phyloP scores from a whole-genome alignment of 2,113 vertebrate genomes.

The Hemiscyllium ocellatum region DNA sequence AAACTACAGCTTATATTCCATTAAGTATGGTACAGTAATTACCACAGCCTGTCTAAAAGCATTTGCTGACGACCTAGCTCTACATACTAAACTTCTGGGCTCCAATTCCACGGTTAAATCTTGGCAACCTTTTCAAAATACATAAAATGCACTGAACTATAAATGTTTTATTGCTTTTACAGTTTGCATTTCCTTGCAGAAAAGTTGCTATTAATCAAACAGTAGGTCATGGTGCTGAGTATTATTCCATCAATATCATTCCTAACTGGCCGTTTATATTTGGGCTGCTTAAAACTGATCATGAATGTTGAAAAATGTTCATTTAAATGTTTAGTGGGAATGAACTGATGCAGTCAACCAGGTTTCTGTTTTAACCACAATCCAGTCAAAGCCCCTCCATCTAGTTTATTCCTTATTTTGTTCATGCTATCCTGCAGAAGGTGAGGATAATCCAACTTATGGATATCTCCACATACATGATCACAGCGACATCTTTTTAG shows the following conservation, averaged over 20 bases:
- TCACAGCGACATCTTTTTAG: neutral
- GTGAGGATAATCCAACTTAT: neutral
- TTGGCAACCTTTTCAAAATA: conserved; percentile 28
- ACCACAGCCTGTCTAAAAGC: neutral
- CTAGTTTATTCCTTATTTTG: neutral
- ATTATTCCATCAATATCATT: conserved; percentile 40
- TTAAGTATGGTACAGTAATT: conserved; percentile 27
- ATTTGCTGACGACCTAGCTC: conserved; percentile 15
- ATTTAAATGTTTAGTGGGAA: neutral
- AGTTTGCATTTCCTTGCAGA: neutral
- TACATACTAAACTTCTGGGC: neutral
- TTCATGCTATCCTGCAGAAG: neutral
- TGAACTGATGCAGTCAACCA: neutral
- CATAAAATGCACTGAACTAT: neutral
- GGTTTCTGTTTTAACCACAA: neutral
- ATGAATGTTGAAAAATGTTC: neutral
- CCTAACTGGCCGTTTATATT: neutral
- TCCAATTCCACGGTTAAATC: neutral
- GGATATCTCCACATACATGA: neutral
- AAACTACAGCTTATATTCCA: conserved; percentile 23
- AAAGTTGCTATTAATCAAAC: neutral
- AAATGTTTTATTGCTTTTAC: conserved; percentile 6
- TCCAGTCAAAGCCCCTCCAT: neutral
- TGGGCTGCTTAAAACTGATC: neutral
- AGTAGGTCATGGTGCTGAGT: conserved; percentile 34